Base-by-base conservation (phyloP, 2,888 invertebrate species). In the Perizoma affinitatum region DNA sequence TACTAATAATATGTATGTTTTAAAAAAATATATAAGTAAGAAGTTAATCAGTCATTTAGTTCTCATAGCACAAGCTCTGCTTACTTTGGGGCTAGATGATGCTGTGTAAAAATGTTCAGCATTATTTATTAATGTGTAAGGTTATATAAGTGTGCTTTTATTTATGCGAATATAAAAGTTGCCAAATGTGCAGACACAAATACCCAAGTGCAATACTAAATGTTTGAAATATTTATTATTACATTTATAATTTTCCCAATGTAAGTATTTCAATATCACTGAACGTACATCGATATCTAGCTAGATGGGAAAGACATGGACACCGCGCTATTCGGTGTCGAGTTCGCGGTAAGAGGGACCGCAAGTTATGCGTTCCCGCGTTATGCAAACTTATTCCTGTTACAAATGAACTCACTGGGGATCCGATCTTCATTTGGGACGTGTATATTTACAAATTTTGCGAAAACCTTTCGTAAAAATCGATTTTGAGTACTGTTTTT, bases 271-370 rank as follows among this genome's bases (percentile, higher is more conserved):
- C 5, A 46, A n/a, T 6, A 9, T 9, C 50, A 54, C 41, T 42
- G 41, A 11, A 41, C 8, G 22, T 22, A 22, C 22, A 1, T 22
- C 3, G 36, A 54, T 43, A 41, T 53, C 10, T 49, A 57, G 57
- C 45, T 57, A 36, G 78, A 83, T 88, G 87, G 81, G 88, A 88
- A 75, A 69, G 88, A 83, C 73, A 90, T 82, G 74, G 83, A 88
- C 74, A 87, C 85, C 69, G 62, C 67, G 59, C 68, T 66, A 67
- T 71, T 63, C 53, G 62, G 86, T 74, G 68, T 90, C 83, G 69
- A 66, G 77, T 90, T 87, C 82, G 84, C 80, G 86, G 86, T 83
- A 72, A 73, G 69, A 65, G 68, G 72, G 72, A 80, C 87, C 87
- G 75, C 88, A 85, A 83, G 79, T 73, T 80, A 78, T 79, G 48